Evolutionary conservation across 2,888 invertebrate genomes (phyloP).

Genomic region (Ligdia adustata): DNA sequence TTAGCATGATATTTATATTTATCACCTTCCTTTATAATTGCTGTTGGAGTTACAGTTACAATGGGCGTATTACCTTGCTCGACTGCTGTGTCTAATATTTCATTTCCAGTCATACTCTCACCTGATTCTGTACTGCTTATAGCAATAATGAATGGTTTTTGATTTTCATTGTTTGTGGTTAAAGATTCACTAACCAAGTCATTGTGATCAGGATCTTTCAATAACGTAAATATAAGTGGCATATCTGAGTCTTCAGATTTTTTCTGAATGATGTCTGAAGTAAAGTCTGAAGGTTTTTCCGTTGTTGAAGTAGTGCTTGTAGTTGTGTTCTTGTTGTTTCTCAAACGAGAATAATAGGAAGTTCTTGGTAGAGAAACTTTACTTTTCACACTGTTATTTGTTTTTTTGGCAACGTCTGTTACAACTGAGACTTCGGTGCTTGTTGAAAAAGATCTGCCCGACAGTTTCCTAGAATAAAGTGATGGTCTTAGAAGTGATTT

Average conservation of each 20-base stretch:
- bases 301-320: slow-evolving; percentile 45
- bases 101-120: slow-evolving; percentile 58
- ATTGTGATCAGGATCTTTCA: slow-evolving; percentile 52
- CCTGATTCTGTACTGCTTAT: slow-evolving; percentile 68
- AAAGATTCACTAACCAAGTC: slow-evolving; percentile 32
- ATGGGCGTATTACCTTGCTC: slow-evolving; percentile 54
- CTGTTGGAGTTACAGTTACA: slow-evolving; percentile 46
- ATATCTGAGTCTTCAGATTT: slow-evolving; percentile 57
- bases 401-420: slow-evolving; percentile 37
- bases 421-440: slow-evolving; percentile 45
- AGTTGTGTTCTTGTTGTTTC: slow-evolving; percentile 44
- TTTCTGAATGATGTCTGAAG: slow-evolving; percentile 43
- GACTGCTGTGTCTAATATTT: slow-evolving; percentile 49
- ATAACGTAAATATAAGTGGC: slow-evolving; percentile 64
- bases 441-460: slow-evolving; percentile 40
- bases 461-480: slow-evolving; percentile 58
- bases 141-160: slow-evolving; percentile 58
- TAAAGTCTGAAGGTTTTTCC: slow-evolving; percentile 36
- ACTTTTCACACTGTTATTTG: slow-evolving; percentile 40
- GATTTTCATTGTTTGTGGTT: slow-evolving; percentile 36
- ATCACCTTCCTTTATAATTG: slow-evolving; percentile 42
- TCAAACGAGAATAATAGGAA: slow-evolving; percentile 65
- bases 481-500: slow-evolving; percentile 59
- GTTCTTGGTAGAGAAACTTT: slow-evolving; percentile 62
- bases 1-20: slow-evolving; percentile 70